phyloP scores from a whole-genome alignment of 2,888 invertebrate genomes.

The Diaphora mendica region DNA sequence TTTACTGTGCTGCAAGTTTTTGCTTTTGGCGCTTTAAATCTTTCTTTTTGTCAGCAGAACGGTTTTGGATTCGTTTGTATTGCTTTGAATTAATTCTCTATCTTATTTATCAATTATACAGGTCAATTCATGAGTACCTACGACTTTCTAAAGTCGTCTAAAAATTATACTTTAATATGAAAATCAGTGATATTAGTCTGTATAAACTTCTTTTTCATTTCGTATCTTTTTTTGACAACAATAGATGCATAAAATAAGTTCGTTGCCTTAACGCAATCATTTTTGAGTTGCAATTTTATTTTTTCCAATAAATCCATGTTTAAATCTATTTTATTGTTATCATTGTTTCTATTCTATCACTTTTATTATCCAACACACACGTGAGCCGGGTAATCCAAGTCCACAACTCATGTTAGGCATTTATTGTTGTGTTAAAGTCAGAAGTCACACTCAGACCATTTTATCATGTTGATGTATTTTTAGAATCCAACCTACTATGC shows the following conservation, averaged over 20 bases:
- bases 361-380: slow-evolving; percentile 50
- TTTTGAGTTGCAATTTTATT: slow-evolving; percentile 26
- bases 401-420: slow-evolving; percentile 67
- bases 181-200: slow-evolving; percentile 34
- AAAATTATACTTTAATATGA: slow-evolving; percentile 33
- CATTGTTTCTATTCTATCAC: slow-evolving; percentile 45
- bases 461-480: slow-evolving; percentile 84
- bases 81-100: slow-evolving; percentile 23
- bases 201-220: slow-evolving; percentile 16
- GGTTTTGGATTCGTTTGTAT: slow-evolving; percentile 34
- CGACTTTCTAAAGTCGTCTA: slow-evolving; percentile 58
- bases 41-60: slow-evolving; percentile 27
- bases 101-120: slow-evolving; percentile 34
- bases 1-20: slow-evolving; percentile 52
- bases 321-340: slow-evolving; percentile 50
- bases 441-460: slow-evolving; percentile 80
- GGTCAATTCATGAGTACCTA: slow-evolving; percentile 53
- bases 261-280: slow-evolving; percentile 1
- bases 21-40: slow-evolving; percentile 38
- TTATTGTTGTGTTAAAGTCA: slow-evolving; percentile 76
- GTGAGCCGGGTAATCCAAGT: slow-evolving; percentile 74
- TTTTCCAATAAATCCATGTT: slow-evolving; percentile 31
- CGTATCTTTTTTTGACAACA: slow-evolving; percentile 9
- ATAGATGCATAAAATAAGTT: background rate
- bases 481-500: slow-evolving; percentile 76